Conservation (phyloP, 2,797 vertebrate genomes). For the Argyrosomus regius region DNA sequence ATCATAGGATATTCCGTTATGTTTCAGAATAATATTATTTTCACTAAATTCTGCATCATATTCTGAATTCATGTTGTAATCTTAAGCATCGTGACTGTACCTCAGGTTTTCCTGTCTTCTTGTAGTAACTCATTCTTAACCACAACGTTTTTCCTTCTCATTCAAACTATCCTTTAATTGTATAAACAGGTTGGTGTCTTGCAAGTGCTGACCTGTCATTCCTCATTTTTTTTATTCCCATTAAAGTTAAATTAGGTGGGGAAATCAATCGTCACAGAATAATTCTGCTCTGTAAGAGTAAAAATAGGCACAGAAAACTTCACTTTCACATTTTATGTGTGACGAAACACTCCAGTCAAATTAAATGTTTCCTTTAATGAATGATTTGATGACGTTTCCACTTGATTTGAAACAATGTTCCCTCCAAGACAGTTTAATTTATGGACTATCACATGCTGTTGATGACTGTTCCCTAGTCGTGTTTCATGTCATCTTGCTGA, state of each 20-base stretch:
- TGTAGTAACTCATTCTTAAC: background rate
- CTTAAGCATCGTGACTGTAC: background rate
- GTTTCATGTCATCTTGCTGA: slow-evolving; percentile 9
- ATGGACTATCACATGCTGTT: slow-evolving; percentile 11
- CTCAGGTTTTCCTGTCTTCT: background rate
- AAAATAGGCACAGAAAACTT: slow-evolving; percentile 5
- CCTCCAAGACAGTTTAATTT: background rate
- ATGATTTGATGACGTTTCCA: background rate
- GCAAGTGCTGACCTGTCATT: slow-evolving; percentile 18
- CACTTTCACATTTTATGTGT: background rate
- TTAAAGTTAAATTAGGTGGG: slow-evolving; percentile 18
- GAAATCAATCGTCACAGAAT: slow-evolving; percentile 52
- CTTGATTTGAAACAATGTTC: background rate
- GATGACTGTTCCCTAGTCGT: slow-evolving; percentile 10
- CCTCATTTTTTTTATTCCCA: slow-evolving; percentile 28
- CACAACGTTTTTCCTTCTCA: background rate
- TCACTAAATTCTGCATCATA: background rate
- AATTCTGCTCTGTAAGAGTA: slow-evolving; percentile 10
- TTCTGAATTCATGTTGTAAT: background rate
- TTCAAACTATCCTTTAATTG: background rate
- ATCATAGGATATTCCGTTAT: background rate
- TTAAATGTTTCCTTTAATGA: background rate
- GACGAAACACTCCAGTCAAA: background rate
- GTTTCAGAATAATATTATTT: background rate
- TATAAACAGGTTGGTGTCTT: background rate